Evolutionary conservation across 2,888 invertebrate genomes (phyloP).

Genomic region (Agrotis segetum): DNA sequence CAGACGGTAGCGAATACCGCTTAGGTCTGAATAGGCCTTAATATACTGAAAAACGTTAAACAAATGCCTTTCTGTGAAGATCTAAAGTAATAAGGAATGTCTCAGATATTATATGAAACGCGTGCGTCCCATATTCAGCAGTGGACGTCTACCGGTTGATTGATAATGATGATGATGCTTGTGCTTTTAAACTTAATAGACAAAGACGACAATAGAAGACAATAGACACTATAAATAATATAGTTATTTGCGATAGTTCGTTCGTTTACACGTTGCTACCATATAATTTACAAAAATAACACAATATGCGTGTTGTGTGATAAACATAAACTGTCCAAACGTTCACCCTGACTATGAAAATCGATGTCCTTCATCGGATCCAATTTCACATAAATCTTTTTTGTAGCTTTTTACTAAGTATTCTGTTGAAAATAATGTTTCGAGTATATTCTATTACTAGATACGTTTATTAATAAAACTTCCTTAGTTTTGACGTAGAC

Average conservation of each 20-base stretch:
- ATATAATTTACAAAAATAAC: conserved; percentile 7
- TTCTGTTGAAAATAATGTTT: too few relatives aligned
- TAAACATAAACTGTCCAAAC: conserved; percentile 24
- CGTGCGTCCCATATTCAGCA: neutral
- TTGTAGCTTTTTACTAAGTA: too few relatives aligned
- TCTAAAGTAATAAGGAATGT: neutral
- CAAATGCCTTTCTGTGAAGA: too few relatives aligned
- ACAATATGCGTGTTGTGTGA: conserved; percentile 9
- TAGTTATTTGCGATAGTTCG: neutral
- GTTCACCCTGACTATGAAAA: conserved; percentile 21
- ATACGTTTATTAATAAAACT: neutral
- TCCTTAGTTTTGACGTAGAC: conserved; percentile 12
- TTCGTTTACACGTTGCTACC: conserved; percentile 4
- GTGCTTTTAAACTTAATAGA: neutral
- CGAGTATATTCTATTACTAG: too few relatives aligned
- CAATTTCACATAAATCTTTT: neutral
- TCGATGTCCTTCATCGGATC: conserved; percentile 7
- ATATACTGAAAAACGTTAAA: neutral
- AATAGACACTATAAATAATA: conserved; percentile 20
- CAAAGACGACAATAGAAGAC: too few relatives aligned
- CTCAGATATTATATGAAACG: conserved; percentile 1
- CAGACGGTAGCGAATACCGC: too few relatives aligned
- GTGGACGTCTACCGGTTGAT: too few relatives aligned
- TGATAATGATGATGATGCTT: too few relatives aligned
- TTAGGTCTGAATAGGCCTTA: too few relatives aligned